A percentile compares a stretch with the other conserved stretches of the same genome.
These are phyloP conservation scores for Ceratina calcarata DNA, from an alignment of 1,140 invertebrate genomes.

Conservation along the genomic window DNA sequence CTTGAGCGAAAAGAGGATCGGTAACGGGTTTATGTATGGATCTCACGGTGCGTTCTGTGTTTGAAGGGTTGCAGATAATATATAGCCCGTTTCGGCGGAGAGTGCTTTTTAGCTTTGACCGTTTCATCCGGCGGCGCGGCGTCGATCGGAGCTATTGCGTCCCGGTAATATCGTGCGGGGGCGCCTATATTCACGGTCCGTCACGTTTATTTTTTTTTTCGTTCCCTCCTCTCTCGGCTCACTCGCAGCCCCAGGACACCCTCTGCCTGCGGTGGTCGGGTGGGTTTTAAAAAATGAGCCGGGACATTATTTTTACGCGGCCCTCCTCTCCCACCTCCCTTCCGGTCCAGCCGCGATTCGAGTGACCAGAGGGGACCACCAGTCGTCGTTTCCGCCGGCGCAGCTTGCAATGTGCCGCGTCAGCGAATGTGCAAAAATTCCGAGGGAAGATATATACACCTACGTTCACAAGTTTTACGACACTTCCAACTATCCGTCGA, in stretches of 20 bases:
- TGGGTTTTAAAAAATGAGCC: constrained; percentile 75
- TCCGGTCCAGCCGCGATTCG: constrained; percentile 29
- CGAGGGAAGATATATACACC: constrained; percentile 49
- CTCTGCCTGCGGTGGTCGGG: constrained; percentile 30
- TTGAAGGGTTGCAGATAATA: constrained; percentile 77
- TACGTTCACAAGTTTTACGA: too few relatives aligned
- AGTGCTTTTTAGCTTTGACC: constrained; percentile 74
- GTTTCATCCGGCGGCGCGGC: constrained; percentile 67
- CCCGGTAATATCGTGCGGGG: constrained; percentile 62
- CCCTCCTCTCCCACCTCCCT: constrained; percentile 38
- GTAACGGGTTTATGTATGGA: constrained; percentile 63
- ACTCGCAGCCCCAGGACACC: constrained; percentile 4
- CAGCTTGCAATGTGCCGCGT: constrained; percentile 70
- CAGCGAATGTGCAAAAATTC: constrained; percentile 74
- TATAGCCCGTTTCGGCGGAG: constrained; percentile 73
- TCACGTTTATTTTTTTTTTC: constrained; percentile 65
- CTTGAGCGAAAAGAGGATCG: constrained; percentile 33
- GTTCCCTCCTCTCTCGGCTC: neutral
- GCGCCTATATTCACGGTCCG: too few relatives aligned
- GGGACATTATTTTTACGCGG: constrained; percentile 74
- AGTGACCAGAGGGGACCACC: constrained; percentile 56
- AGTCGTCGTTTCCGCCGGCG: constrained; percentile 65
- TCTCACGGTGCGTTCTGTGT: constrained; percentile 69
- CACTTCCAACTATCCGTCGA: too few relatives aligned
- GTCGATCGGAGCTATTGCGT: constrained; percentile 63